Evolutionary conservation across 2,797 vertebrate genomes (phyloP).

Genomic region (Coccyzus lansbergi): DNA sequence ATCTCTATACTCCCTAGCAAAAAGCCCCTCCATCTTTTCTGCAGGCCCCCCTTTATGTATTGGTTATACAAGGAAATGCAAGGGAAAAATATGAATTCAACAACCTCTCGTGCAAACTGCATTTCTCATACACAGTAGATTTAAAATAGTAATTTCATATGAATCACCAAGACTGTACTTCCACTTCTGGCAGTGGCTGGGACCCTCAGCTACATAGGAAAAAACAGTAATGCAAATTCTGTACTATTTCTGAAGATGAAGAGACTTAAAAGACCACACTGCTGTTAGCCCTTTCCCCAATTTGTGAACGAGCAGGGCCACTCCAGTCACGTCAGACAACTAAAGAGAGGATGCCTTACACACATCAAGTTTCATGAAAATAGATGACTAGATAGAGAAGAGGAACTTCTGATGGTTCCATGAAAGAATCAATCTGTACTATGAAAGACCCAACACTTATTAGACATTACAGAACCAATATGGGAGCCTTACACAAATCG

Average conservation of each 20-base stretch:
- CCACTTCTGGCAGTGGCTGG: neutral
- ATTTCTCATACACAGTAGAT: neutral
- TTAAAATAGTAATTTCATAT: neutral
- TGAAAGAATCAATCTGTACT: neutral
- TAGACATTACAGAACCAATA: neutral
- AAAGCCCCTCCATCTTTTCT: too few species aligned
- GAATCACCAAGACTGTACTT: neutral
- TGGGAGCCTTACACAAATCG: neutral
- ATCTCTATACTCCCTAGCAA: too few species aligned
- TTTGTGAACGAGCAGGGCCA: neutral
- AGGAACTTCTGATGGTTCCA: neutral
- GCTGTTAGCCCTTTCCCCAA: neutral
- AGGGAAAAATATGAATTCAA: neutral
- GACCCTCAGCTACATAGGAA: neutral
- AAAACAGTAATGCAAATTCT: neutral
- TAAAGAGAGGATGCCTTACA: neutral
- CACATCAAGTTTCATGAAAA: neutral
- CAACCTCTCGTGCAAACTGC: neutral
- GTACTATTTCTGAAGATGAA: neutral
- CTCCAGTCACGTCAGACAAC: neutral
- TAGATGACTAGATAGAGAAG: neutral
- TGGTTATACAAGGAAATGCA: neutral
- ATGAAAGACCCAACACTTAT: neutral
- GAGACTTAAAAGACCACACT: neutral
- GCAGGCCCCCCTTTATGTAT: too few species aligned